Conservation (phyloP, 30 jellyfish, hydroid and myxozoan genomes). For the Catostylus mosaicus region DNA sequence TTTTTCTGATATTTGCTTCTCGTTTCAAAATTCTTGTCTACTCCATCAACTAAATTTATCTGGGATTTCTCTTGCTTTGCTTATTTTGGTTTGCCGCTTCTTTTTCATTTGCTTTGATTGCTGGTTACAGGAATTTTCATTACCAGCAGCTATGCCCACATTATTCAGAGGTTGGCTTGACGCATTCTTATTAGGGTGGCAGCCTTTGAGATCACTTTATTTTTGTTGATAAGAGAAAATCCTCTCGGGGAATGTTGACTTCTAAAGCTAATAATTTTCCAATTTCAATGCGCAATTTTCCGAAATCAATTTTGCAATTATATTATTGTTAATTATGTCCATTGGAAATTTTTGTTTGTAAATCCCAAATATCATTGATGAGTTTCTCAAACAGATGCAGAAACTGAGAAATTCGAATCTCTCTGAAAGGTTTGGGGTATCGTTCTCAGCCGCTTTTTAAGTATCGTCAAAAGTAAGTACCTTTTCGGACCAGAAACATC, state of each 20-base stretch:
- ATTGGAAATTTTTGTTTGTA: constrained; percentile 8
- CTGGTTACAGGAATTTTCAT: constrained; percentile 8
- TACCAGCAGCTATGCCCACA: constrained; percentile 2
- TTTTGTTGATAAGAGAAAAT: not conserved
- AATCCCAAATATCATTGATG: not conserved
- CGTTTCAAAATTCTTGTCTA: not conserved
- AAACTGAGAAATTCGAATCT: not conserved
- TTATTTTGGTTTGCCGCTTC: not conserved
- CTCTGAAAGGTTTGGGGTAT: not conserved
- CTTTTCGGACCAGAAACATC: not conserved
- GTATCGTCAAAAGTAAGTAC: not conserved
- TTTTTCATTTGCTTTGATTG: constrained; percentile 27
- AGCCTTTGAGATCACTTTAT: constrained; percentile 11
- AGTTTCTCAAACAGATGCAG: constrained; percentile 19
- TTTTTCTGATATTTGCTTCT: constrained; percentile 17
- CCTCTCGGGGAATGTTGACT: not conserved
- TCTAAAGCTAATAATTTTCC: constrained; percentile 10
- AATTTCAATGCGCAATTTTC: constrained; percentile 7
- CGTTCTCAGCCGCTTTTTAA: not conserved
- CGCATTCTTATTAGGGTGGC: constrained; percentile 9
- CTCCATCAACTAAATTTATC: constrained; percentile 6
- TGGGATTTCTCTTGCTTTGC: constrained; percentile 24
- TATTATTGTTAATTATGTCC: not conserved
- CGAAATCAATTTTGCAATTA: constrained; percentile 4
- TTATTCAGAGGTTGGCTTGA: constrained; percentile 1